Percentiles rank a stretch among this genome's conserved stretches.
phyloP scores from a whole-genome alignment of 2,113 vertebrate genomes.

The Psammodynastes pulverulentus region DNA sequence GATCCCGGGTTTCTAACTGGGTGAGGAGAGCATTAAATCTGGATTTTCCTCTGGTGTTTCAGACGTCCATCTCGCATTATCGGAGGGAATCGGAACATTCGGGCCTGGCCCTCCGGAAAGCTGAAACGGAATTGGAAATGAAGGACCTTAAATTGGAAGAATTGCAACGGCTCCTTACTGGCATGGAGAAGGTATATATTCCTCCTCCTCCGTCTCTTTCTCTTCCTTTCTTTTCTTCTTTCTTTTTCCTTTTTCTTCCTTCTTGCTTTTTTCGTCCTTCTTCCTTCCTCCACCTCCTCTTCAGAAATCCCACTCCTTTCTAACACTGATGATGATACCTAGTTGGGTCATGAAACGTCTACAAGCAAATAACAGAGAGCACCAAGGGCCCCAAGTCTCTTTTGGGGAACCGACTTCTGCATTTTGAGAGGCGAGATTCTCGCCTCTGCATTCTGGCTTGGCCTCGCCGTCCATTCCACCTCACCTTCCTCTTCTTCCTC shows the following conservation, averaged over 20 bases:
- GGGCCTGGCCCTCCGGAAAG: constrained; percentile 65
- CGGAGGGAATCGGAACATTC: constrained; percentile 71
- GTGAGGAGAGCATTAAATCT: accelerated
- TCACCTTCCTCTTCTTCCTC: not conserved
- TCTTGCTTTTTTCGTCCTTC: no score
- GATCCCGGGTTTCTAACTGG: not conserved
- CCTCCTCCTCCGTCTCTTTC: not conserved
- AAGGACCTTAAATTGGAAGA: constrained; percentile 77
- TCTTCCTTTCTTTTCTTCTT: no score
- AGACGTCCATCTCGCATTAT: constrained; percentile 77
- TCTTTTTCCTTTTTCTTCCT: no score
- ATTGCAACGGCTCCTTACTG: constrained; percentile 78
- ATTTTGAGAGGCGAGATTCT: no score
- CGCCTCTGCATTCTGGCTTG: no score
- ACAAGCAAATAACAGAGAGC: no score
- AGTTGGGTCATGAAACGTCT: no score
- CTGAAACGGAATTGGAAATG: constrained; percentile 60
- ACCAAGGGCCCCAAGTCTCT: not conserved
- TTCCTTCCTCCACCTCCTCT: no score
- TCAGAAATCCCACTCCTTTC: no score
- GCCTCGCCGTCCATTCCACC: not conserved
- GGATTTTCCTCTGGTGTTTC: not conserved
- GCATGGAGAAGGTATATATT: constrained; percentile 75
- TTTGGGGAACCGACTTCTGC: not conserved
- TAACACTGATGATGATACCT: no score